Evolutionary conservation across 2,113 vertebrate species (phyloP).

Genomic region (Podarcis raffonei): DNA sequence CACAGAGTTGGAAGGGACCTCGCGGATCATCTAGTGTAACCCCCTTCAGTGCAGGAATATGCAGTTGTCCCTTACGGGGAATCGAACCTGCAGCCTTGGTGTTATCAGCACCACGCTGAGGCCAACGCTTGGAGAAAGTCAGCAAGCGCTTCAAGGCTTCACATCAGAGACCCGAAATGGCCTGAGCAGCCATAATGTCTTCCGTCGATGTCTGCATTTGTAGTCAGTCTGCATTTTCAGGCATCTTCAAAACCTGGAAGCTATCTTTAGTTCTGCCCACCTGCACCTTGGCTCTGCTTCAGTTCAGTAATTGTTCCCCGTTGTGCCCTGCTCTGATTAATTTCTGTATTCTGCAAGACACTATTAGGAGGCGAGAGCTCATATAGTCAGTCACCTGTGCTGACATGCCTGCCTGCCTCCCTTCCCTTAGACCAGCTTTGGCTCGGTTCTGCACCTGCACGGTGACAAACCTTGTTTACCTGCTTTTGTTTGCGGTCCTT

Average conservation of each 20-base stretch:
- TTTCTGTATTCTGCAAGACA: not conserved
- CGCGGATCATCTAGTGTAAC: too few relatives aligned
- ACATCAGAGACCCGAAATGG: not conserved
- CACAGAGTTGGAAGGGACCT: too few relatives aligned
- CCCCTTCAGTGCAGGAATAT: too few relatives aligned
- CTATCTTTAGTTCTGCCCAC: not conserved
- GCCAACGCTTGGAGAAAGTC: not conserved
- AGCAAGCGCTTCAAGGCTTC: not conserved
- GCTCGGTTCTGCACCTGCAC: not conserved
- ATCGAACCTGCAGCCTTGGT: too few relatives aligned
- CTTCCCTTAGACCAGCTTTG: not conserved
- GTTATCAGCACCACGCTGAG: too few relatives aligned
- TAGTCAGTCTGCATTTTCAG: not conserved
- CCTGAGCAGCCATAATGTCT: not conserved
- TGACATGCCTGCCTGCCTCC: not conserved
- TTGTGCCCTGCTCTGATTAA: not conserved
- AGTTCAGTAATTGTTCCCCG: not conserved
- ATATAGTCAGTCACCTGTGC: not conserved
- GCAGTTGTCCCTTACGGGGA: too few relatives aligned
- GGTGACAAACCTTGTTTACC: not conserved
- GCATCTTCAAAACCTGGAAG: constrained; percentile 8
- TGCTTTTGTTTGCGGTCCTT: not conserved
- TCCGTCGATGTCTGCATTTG: not conserved
- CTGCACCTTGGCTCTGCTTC: not conserved
- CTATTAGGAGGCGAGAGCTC: not conserved